Conservation (phyloP, 1,140 invertebrate species). For the Aricia agestis region DNA sequence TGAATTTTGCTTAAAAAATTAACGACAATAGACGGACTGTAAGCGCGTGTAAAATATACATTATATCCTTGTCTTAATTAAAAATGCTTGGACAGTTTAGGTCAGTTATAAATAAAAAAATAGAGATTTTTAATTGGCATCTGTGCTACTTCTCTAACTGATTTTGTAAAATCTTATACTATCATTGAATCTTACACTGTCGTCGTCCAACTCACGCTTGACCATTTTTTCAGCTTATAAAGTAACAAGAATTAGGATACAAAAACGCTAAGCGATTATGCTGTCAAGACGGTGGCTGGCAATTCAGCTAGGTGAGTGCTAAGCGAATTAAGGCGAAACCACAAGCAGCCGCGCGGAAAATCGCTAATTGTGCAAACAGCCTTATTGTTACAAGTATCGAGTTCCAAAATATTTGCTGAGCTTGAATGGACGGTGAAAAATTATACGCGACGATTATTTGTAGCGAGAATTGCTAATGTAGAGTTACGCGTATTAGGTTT, state of each 20-base stretch:
- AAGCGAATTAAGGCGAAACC: slow-evolving; percentile 18
- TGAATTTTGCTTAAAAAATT: too few species aligned
- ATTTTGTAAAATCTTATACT: too few species aligned
- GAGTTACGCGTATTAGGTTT: not conserved
- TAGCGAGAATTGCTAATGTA: not conserved
- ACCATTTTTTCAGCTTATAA: not conserved
- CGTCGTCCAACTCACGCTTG: not conserved
- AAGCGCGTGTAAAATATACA: too few species aligned
- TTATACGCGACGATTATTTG: not conserved
- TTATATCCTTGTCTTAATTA: too few species aligned
- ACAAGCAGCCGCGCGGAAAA: slow-evolving; percentile 33
- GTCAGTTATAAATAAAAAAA: too few species aligned
- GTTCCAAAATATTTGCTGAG: slow-evolving; percentile 18
- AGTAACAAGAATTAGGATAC: not conserved
- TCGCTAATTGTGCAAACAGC: slow-evolving; percentile 44
- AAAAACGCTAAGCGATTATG: not conserved
- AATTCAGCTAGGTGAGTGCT: slow-evolving; percentile 4
- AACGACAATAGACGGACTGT: too few species aligned
- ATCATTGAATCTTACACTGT: too few species aligned
- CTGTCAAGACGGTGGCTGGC: not conserved
- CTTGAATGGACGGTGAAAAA: not conserved
- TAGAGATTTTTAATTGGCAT: too few species aligned
- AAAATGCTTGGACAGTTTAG: too few species aligned
- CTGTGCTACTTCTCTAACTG: too few species aligned
- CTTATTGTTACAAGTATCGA: slow-evolving; percentile 29